Base-by-base conservation (phyloP, 2,113 vertebrate species). In the Charadrius vociferus region DNA sequence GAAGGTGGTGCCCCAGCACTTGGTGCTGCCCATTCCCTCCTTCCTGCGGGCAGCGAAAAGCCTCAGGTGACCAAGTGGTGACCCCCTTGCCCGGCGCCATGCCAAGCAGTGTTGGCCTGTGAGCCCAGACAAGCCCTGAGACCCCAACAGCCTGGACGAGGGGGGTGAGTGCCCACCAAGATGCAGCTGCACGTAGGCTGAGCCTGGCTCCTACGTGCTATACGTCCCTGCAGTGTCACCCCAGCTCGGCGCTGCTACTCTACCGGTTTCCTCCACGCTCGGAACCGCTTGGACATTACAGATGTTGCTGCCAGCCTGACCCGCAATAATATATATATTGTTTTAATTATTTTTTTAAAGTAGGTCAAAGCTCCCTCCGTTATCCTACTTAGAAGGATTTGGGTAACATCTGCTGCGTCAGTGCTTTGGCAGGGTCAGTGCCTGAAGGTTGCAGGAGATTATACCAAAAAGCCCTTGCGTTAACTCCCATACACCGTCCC, bases 251-350 rank as follows among this genome's bases (percentile, higher is more conserved):
- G 34, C 27, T 18, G 43, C 68, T 47, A 3, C 23, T 26, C 36
- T 27, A 9, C 7, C 4, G 7, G 7, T 19, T 39, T 29, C 43
- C 13, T 17, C 63, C 29, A 19, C 2, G 0, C 1, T 0, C 1
- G 0, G 26, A 55, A 4, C 34, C 0, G 3, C 75, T 36, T 22
- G 21, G 47, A 22, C 12, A 1, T 14, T 12, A 59, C 32, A 23
- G 36, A 37, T 71, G 39, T 21, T 55, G 52, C 63, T 58, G 32
- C 24, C n/a, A 62, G 29, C 63, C 58, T 59, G 19, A 61, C 10
- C 49, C 5, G 1, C 45, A 85, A 49, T 30, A 68, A 74, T 29
- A 47, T 58, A 84, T 45, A 47, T 29, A 71, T 32, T 59, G 18
- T 3, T 58, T 63, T 73, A 30, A 61, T 63, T 59, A 17, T 58